Evolutionary conservation across 2,888 invertebrate species (phyloP), one percentile per base, ranked within the genome.

Genomic region (Onthophagus sagittarius): DNA sequence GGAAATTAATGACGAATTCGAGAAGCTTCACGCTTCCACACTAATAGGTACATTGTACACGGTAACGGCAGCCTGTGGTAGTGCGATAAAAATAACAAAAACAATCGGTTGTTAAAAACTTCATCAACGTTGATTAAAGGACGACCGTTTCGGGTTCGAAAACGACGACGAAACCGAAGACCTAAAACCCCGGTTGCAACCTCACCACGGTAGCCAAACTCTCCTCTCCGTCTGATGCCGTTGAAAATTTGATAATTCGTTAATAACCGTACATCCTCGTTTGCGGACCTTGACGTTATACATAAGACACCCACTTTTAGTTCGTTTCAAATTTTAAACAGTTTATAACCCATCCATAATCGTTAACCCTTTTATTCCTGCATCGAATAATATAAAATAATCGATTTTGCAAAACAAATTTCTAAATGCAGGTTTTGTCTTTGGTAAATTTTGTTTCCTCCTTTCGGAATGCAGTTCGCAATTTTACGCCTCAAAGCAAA

Each of bases 221-320:
- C 39, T 7, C 39, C 33, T 33, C 33, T 53, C 5, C 9, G 82
- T 83, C 83, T 23, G 23, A 23, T 23, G 23, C 23, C 84, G 83
- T 84, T 83, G 83, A 84, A 82, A 84, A 84, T 84, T 83, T 82
- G 82, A 82, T 84, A 83, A 84, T 83, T 81, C 81, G 76, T 80
- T 83, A 83, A 84, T 83, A 82, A 83, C 81, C 83, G 79, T 79
- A 81, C 80, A 84, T 84, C 84, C 84, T 82, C 71, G 39, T 65
- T 65, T 67, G 64, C 71, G 32, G 67, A 63, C 69, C 39, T 23
- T 23, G 23, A 53, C 39, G 39, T 53, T 53, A 7, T 53, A 53
- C 39, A 53, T 53, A 53, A 53, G 39, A 53, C 39, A 53, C 39
- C 39, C 23, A 23, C 23, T 23, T 23, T 23, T 23, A 23, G 23